phyloP scores from a whole-genome alignment of 2,888 invertebrate species.

The Oscheius onirici region DNA sequence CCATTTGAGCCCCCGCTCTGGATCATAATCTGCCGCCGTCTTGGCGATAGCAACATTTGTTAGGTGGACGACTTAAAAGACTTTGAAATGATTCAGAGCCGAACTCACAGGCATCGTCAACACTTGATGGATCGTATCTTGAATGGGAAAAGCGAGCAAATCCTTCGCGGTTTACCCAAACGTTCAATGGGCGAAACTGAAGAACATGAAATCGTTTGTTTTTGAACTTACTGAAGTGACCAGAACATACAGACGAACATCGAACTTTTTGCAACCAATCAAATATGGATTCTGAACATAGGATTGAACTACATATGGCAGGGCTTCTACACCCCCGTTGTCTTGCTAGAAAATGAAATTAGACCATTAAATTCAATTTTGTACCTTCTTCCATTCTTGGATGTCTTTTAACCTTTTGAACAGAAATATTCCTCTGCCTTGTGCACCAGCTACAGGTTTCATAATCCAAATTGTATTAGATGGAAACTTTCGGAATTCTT shows the following conservation, averaged over 20 bases:
- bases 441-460: constrained; percentile 78
- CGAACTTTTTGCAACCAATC: constrained; percentile 78
- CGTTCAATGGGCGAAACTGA: constrained; percentile 85
- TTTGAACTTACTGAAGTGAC: constrained; percentile 74
- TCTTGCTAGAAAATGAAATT: constrained; percentile 22
- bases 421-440: constrained; percentile 78
- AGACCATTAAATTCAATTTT: not conserved
- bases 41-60: constrained; percentile 85
- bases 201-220: constrained; percentile 5
- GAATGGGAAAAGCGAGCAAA: constrained; percentile 78
- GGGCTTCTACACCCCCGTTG: constrained; percentile 44
- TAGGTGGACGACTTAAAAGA: constrained; percentile 61
- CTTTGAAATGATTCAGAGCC: not conserved
- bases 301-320: constrained; percentile 76
- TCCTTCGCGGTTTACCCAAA: constrained; percentile 84
- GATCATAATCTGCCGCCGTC: constrained; percentile 75
- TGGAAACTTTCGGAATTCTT: constrained; percentile 76
- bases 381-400: constrained; percentile 75
- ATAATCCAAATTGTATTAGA: constrained; percentile 78
- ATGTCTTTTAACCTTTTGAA: constrained; percentile 76
- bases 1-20: constrained; percentile 77
- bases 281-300: constrained; percentile 78
- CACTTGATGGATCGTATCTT: constrained; percentile 76
- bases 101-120: constrained; percentile 76
- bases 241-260: constrained; percentile 78